Conservation (phyloP, 2,888 invertebrate genomes). For the Synergus laeviventris region DNA sequence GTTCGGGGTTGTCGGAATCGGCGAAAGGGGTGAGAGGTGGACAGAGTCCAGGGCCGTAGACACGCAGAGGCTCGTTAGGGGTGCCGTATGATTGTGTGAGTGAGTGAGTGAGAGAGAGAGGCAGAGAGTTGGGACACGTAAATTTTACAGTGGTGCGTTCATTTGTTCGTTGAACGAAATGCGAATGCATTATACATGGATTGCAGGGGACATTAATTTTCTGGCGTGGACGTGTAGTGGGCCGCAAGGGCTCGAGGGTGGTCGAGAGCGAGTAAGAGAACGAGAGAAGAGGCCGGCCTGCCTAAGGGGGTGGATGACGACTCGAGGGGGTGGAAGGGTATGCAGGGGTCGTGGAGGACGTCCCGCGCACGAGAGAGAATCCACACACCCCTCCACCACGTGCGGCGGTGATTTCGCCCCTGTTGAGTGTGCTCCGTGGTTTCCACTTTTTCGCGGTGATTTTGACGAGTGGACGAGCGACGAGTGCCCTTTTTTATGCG, state of each 20-base stretch:
- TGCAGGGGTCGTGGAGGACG: slow-evolving; percentile 47
- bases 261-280: slow-evolving; percentile 43
- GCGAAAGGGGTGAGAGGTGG: slow-evolving; percentile 27
- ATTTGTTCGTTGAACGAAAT: slow-evolving; percentile 74
- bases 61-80: slow-evolving; percentile 28
- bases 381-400: slow-evolving; percentile 53
- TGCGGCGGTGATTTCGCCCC: slow-evolving; percentile 31
- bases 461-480: slow-evolving; percentile 71
- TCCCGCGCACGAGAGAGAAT: slow-evolving; percentile 50
- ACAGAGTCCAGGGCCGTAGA: slow-evolving; percentile 48
- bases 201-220: slow-evolving; percentile 76
- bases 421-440: slow-evolving; percentile 55
- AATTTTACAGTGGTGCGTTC: slow-evolving; percentile 75
- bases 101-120: slow-evolving; percentile 29
- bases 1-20: slow-evolving; percentile 19
- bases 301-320: slow-evolving; percentile 35
- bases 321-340: slow-evolving; percentile 25
- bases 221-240: slow-evolving; percentile 74
- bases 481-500: slow-evolving; percentile 57
- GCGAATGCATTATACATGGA: slow-evolving; percentile 76
- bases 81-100: slow-evolving; percentile 24
- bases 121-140: slow-evolving; percentile 61
- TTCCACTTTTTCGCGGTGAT: slow-evolving; percentile 63
- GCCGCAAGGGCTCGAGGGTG: slow-evolving; percentile 48
- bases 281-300: slow-evolving; percentile 41